phyloP scores from a whole-genome alignment of 2,888 invertebrate species.

The Teleogryllus oceanicus region DNA sequence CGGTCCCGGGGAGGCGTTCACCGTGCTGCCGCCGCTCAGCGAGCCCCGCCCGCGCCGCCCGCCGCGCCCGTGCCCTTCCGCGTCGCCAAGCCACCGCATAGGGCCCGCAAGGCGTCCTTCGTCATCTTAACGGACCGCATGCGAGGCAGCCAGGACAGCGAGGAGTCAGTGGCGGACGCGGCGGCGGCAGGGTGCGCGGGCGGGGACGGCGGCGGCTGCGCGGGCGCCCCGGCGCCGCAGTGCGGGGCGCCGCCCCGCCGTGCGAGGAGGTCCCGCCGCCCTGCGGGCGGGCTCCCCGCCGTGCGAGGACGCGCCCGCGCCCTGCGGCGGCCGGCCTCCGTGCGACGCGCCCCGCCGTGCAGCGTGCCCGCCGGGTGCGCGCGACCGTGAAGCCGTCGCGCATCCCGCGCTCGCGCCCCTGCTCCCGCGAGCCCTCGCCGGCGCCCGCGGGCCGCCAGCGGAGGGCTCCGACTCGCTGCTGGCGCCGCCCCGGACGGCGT shows the following conservation, averaged over 20 bases:
- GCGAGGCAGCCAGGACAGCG: background rate
- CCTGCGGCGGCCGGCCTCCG: background rate
- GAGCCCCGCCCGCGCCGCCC: background rate
- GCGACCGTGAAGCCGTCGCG: background rate
- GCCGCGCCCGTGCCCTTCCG: background rate
- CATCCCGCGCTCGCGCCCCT: background rate
- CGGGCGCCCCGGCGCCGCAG: background rate
- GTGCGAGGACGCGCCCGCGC: background rate
- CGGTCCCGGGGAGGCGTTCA: background rate
- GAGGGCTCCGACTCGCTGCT: background rate
- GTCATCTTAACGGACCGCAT: constrained; percentile 18
- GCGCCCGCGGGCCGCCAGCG: background rate
- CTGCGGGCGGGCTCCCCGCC: background rate
- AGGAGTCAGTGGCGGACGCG: background rate
- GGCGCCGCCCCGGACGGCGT: background rate
- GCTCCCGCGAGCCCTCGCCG: background rate
- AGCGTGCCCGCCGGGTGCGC: background rate
- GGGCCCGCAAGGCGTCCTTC: constrained; percentile 7
- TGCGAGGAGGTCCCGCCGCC: background rate
- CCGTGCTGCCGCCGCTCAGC: background rate
- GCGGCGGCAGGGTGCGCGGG: background rate
- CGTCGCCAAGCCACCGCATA: background rate
- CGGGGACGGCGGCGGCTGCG: background rate
- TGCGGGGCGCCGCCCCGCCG: background rate
- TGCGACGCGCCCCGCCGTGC: background rate